Base-by-base conservation (phyloP, 64 coral and sea anemone genomes). In the Stichodactyla mertensii region DNA sequence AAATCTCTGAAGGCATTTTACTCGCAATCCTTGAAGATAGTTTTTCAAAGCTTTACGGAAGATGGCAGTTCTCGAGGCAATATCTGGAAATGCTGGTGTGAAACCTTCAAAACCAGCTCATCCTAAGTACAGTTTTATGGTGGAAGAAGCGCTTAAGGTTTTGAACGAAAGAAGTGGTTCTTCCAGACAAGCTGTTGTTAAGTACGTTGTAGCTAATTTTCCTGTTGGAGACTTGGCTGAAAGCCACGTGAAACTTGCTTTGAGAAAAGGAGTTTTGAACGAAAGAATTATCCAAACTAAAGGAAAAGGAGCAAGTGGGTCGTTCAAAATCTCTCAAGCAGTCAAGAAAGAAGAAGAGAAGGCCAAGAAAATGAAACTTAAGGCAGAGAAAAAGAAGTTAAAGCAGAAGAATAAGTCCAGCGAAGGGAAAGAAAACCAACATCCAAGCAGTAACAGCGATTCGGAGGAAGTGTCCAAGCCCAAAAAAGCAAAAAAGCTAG, bases 101-200 rank as follows among this genome's bases (percentile, higher is more conserved):
- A 90, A 89, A 83, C 19, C 81, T 57, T 6, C 57, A 27, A 99
- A 99, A 45, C 64, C 81, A 20, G 60, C 78, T 26, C 51, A 92
- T 13, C 57, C 88, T n/a, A 97, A 97, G 56, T 99, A 99, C 86
- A 92, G 55, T 24, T 69, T 67, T 61, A 99, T 99, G 97, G 78
- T 99, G 4, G 97, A 99, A 87, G 86, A 90, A 88, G 97, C 97
- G 8, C 80, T 95, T 51, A 88, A 83, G 11, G 88, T 54, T 78
- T 79, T 95, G 6, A 90, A 95, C 84, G 97, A 95, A 58, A 89
- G 87, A 55, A 83, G 91, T 20, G 97, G 97, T 7, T 95, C 93
- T 6, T 99, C 97, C 13, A 89, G 90, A 78, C 93, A 92, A 79
- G 93, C 92, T 55, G 92, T 99, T 2, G 16, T 90, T 0, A 99